Conservation (phyloP, 2,113 vertebrate genomes). For the Rhea americana region DNA sequence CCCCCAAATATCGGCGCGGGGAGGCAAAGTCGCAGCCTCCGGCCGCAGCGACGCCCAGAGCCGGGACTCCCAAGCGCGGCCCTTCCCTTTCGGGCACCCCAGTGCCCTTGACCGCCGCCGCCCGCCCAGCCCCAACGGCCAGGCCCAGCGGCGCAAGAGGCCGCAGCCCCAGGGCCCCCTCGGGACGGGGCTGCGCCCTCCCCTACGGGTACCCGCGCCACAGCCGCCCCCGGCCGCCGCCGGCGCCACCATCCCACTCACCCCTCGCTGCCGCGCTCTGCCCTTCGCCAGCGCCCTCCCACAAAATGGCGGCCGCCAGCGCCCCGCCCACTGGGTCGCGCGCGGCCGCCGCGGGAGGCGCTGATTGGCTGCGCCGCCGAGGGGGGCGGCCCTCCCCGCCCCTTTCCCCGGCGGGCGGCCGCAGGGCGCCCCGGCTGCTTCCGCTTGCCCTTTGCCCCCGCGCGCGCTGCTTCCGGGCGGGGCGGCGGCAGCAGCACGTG, state of each 20-base stretch:
- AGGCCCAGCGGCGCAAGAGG: neutral
- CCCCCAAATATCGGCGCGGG: too few species aligned
- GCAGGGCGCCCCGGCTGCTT: fast-evolving
- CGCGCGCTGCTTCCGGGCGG: neutral
- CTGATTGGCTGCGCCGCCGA: neutral
- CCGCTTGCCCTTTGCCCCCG: neutral
- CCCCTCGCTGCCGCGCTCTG: neutral
- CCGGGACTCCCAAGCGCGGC: fast-evolving
- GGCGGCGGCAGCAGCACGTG: neutral
- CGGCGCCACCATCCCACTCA: too few species aligned
- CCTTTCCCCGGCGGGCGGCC: neutral
- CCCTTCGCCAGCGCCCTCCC: conserved; percentile 35
- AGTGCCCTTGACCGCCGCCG: neutral
- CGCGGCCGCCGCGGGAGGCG: fast-evolving
- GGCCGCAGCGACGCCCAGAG: neutral
- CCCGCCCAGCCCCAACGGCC: neutral
- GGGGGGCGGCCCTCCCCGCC: fast-evolving
- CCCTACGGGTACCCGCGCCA: too few species aligned
- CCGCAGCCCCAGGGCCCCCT: neutral
- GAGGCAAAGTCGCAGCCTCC: too few species aligned
- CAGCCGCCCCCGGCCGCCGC: too few species aligned
- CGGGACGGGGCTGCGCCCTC: neutral
- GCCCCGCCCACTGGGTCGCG: neutral
- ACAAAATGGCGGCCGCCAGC: neutral
- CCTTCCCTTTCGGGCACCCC: fast-evolving